phyloP scores from a whole-genome alignment of 53 echinoderm and acorn worm species.

The Apostichopus leukothele region DNA sequence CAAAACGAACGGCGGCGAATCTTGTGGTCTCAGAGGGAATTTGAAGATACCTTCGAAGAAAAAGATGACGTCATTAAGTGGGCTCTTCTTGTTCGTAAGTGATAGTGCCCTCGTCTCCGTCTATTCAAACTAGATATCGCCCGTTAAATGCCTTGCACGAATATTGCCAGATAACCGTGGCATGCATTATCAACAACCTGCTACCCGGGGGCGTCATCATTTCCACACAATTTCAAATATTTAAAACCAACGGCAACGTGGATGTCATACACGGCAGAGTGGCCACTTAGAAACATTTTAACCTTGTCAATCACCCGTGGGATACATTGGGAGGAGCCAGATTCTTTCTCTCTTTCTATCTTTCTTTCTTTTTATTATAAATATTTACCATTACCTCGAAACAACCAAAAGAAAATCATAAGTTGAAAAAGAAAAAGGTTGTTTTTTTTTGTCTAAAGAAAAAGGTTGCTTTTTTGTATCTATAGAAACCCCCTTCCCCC shows the following conservation, averaged over 20 bases:
- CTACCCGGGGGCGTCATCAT: slow-evolving; percentile 20
- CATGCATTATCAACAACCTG: neutral
- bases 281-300: slow-evolving; percentile 38
- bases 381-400: no score
- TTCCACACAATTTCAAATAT: slow-evolving; percentile 16
- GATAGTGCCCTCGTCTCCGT: neutral
- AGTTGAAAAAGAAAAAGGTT: no score
- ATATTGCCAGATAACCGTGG: neutral
- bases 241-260: neutral
- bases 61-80: slow-evolving; percentile 16
- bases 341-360: neutral
- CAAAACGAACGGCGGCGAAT: neutral
- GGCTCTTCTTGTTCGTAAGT: slow-evolving; percentile 31
- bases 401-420: no score
- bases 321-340: neutral
- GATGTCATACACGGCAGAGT: slow-evolving; percentile 1
- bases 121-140: neutral
- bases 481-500: no score
- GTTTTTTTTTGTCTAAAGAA: no score
- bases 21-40: slow-evolving; percentile 14
- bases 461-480: no score
- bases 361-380: no score
- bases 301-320: slow-evolving; percentile 27
- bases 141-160: neutral
- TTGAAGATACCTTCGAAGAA: neutral